Conservation (phyloP, 2,888 invertebrate genomes). For the Bugula neritina region DNA sequence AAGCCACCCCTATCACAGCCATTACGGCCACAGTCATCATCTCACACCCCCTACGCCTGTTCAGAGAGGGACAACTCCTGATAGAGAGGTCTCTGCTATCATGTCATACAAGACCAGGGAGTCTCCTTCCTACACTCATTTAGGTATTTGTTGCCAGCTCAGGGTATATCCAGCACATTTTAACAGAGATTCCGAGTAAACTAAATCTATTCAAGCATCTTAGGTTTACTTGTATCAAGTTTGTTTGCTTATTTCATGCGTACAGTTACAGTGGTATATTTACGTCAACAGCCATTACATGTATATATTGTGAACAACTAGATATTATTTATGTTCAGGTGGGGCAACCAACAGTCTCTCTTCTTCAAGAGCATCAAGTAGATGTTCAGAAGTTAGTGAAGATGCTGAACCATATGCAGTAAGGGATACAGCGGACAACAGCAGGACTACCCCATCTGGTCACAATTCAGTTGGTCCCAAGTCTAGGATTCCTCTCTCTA, state of each 20-base stretch:
- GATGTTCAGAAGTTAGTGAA: constrained; percentile 18
- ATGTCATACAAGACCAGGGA: constrained; percentile 35
- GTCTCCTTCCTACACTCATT: constrained; percentile 6
- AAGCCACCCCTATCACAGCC: neutral
- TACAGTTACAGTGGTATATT: too few relatives aligned
- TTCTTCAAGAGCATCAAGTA: constrained; percentile 6
- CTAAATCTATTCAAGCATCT: too few relatives aligned
- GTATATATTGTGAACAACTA: neutral
- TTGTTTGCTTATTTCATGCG: too few relatives aligned
- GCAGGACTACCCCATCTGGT: constrained; percentile 13
- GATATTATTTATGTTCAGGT: neutral
- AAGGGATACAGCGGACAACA: neutral
- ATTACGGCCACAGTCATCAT: neutral
- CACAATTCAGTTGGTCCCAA: neutral
- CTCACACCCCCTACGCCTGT: constrained; percentile 15
- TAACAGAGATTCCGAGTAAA: too few relatives aligned
- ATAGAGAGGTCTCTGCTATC: constrained; percentile 47
- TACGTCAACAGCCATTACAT: too few relatives aligned
- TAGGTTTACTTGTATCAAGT: too few relatives aligned
- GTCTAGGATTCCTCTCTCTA: constrained; percentile 13
- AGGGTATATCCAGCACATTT: too few relatives aligned
- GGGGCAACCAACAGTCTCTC: constrained; percentile 5
- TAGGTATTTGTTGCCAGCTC: too few relatives aligned
- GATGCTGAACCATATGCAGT: neutral
- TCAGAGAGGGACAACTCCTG: constrained; percentile 37